Conservation (phyloP, 2,888 invertebrate species). For the Tenthredo mesomela region DNA sequence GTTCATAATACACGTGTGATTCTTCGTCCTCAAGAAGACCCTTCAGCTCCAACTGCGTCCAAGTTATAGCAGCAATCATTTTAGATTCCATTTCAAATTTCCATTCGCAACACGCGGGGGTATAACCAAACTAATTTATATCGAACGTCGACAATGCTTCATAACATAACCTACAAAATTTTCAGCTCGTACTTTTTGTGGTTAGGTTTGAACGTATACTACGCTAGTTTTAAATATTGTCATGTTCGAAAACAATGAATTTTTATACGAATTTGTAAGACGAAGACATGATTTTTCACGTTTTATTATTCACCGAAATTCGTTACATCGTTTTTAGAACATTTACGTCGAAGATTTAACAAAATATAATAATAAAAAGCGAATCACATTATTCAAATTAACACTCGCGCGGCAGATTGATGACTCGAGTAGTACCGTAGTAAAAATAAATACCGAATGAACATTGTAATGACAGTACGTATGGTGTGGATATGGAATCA, state of each 20-base stretch:
- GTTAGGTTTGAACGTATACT: background rate
- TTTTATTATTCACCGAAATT: background rate
- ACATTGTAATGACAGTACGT: background rate
- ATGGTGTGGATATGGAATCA: no score
- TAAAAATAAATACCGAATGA: background rate
- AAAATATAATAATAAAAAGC: background rate
- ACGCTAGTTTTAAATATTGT: background rate
- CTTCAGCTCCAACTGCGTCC: constrained; percentile 78
- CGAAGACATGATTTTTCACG: background rate
- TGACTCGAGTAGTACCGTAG: constrained; percentile 4
- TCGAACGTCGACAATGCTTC: background rate
- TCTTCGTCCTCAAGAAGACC: constrained; percentile 80
- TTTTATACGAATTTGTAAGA: background rate
- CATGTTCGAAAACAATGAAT: background rate
- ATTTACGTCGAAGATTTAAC: background rate
- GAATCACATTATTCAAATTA: background rate
- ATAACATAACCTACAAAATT: background rate
- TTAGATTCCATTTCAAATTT: constrained; percentile 58
- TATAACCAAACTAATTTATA: background rate
- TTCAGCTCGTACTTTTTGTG: background rate
- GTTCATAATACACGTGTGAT: constrained; percentile 81
- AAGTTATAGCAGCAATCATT: constrained; percentile 62
- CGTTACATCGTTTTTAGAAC: background rate
- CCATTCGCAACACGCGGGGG: background rate
- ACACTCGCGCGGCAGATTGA: background rate